A percentile compares a stretch with the other conserved stretches of the same genome.
These are phyloP conservation scores for Pecten maximus DNA, from an alignment of 2,888 invertebrate genomes.

Conservation along the genomic window DNA sequence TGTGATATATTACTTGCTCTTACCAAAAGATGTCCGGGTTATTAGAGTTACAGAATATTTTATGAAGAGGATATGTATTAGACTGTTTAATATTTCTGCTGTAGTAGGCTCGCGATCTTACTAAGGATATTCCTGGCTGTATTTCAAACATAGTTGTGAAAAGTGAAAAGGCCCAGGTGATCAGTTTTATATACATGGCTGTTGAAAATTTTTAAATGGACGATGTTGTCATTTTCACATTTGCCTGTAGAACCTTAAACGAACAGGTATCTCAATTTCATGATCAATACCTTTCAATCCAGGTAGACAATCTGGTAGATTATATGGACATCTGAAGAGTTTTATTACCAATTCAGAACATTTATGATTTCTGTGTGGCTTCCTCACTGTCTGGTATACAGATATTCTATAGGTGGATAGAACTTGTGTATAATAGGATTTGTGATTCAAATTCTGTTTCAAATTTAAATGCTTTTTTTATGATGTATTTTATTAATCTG, in stretches of 20 bases:
- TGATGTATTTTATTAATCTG: neutral
- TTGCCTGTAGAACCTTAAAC: neutral
- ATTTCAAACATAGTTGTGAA: neutral
- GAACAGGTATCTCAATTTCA: constrained; percentile 14
- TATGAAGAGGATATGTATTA: neutral
- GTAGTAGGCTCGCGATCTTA: neutral
- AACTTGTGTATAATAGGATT: neutral
- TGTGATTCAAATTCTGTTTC: neutral
- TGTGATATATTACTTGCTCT: no score
- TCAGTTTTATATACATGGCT: neutral
- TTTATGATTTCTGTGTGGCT: neutral
- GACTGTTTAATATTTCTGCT: neutral
- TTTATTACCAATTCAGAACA: constrained; percentile 6
- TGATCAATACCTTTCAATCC: neutral
- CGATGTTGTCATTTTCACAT: constrained; percentile 12
- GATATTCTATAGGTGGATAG: neutral
- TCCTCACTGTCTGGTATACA: neutral
- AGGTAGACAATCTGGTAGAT: constrained; percentile 3
- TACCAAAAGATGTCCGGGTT: no score
- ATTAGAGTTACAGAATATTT: neutral
- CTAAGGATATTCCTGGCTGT: neutral
- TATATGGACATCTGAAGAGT: neutral
- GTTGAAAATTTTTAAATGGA: constrained; percentile 22
- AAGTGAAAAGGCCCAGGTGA: neutral
- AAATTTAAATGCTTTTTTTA: neutral